Evolutionary conservation across 2,113 vertebrate species (phyloP).

Genomic region (Naja naja): DNA sequence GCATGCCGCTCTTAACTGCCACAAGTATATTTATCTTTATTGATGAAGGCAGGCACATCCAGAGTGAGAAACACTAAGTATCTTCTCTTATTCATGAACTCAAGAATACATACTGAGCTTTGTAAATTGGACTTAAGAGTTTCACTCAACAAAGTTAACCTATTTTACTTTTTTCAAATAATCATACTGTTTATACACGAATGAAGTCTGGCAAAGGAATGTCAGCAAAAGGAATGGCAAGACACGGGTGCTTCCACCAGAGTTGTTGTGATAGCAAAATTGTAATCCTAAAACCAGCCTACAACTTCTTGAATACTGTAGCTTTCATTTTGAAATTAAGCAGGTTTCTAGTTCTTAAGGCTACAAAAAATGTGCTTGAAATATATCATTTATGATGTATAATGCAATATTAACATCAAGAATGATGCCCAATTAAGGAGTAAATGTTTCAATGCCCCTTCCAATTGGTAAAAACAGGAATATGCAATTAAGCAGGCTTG

Average conservation of each 20-base stretch:
- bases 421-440: not conserved
- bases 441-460: not conserved
- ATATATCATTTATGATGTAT: not conserved
- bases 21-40: not conserved
- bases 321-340: not conserved
- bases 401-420: not conserved
- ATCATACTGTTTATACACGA: not conserved
- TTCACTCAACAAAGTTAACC: not conserved
- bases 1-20: not conserved
- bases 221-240: constrained; percentile 12
- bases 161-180: not conserved
- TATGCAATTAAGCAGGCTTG: not conserved
- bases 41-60: not conserved
- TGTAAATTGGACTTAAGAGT: not conserved
- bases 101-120: not conserved
- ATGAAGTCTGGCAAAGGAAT: not conserved
- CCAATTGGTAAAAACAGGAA: not conserved
- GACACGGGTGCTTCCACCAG: not conserved
- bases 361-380: not conserved
- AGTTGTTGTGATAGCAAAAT: not conserved
- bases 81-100: not conserved
- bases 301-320: not conserved
- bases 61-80: not conserved
- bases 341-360: not conserved
- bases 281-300: not conserved